Evolutionary conservation across 2,113 vertebrate species (phyloP).

Genomic region (Eubucco bourcierii): DNA sequence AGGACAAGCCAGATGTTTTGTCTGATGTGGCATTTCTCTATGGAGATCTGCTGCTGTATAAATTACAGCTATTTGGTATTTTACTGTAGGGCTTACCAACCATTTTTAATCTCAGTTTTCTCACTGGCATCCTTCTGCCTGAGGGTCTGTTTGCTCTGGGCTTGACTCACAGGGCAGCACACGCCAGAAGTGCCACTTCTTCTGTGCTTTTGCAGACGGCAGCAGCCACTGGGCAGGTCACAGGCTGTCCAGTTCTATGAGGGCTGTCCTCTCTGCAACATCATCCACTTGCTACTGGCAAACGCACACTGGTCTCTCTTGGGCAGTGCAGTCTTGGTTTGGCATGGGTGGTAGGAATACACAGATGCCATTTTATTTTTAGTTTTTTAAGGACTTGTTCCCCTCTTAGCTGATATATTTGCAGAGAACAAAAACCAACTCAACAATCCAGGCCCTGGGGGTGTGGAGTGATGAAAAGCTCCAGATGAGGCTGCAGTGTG

Average conservation of each 20-base stretch:
- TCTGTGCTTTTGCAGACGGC: not conserved
- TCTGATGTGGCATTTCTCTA: not conserved
- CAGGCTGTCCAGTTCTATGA: rapidly evolving
- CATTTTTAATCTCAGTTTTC: not conserved
- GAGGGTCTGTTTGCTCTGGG: not conserved
- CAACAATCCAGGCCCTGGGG: no score
- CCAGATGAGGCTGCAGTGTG: no score
- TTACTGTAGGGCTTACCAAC: not conserved
- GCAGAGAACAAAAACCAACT: not conserved
- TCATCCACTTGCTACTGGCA: not conserved
- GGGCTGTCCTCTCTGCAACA: not conserved
- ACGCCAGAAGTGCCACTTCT: not conserved
- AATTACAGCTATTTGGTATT: not conserved
- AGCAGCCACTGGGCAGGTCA: not conserved
- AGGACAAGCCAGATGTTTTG: not conserved
- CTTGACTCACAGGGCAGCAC: not conserved
- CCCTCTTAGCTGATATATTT: not conserved
- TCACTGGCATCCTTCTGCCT: not conserved
- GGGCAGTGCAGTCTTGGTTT: not conserved
- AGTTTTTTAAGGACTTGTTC: not conserved
- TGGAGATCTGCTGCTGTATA: not conserved
- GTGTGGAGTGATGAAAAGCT: no score
- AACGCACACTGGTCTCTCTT: not conserved
- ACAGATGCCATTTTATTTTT: not conserved
- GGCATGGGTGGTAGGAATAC: not conserved